phyloP scores from a whole-genome alignment of 1,140 invertebrate species.

The Telenomus remus region DNA sequence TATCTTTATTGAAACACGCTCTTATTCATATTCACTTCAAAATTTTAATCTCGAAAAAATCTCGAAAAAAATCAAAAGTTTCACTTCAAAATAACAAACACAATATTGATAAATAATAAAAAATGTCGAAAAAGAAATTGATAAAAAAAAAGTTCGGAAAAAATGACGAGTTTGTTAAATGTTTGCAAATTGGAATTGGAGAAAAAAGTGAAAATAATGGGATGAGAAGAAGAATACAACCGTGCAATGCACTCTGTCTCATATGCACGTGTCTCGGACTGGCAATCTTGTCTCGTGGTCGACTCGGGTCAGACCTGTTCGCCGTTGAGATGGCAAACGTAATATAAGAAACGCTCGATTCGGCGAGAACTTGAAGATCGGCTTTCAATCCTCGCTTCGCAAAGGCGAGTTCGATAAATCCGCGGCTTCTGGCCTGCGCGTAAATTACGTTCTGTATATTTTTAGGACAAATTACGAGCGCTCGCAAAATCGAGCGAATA shows the following conservation, averaged over 20 bases:
- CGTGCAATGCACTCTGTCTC: constrained; percentile 50
- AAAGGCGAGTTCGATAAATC: constrained; percentile 14
- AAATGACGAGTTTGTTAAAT: too few species aligned
- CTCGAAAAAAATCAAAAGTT: too few species aligned
- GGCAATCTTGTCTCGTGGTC: constrained; percentile 16
- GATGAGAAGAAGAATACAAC: too few species aligned
- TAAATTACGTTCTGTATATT: constrained; percentile 35
- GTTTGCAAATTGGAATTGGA: too few species aligned
- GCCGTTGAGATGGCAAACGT: constrained; percentile 19
- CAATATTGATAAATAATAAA: too few species aligned
- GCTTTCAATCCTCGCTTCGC: constrained; percentile 28
- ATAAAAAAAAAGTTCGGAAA: too few species aligned
- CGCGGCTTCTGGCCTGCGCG: constrained; percentile 15
- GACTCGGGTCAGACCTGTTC: constrained; percentile 55
- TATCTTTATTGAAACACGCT: neutral
- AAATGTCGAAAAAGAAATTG: too few species aligned
- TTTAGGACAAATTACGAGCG: constrained; percentile 44
- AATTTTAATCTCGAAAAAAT: neutral
- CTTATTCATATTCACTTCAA: neutral
- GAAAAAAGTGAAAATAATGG: constrained; percentile 9
- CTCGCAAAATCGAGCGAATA: constrained; percentile 36
- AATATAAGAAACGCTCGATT: constrained; percentile 47
- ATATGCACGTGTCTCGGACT: constrained; percentile 33
- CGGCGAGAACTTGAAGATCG: constrained; percentile 40
- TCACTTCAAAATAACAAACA: too few species aligned